These are phyloP conservation scores for Scaptomyza cyrtandrae DNA, from an alignment of 2,888 invertebrate species.

Conservation along the genomic window DNA sequence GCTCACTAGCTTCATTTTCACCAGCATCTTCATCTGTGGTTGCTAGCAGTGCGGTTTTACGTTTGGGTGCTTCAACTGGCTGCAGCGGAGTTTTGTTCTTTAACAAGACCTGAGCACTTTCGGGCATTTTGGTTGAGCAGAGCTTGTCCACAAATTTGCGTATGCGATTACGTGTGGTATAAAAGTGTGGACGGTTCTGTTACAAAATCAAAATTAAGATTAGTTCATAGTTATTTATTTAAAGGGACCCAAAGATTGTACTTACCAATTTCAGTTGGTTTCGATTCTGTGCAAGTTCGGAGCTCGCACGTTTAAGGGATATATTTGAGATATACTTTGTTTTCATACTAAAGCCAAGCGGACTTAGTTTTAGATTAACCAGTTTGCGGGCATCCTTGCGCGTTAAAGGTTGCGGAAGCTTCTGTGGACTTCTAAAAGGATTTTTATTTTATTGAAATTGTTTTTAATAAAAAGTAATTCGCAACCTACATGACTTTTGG, in stretches of 20 bases:
- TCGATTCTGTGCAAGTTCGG: constrained; percentile 64
- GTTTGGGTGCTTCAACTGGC: constrained; percentile 52
- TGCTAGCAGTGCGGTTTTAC: not conserved
- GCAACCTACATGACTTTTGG: constrained; percentile 44
- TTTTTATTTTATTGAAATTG: too few relatives aligned
- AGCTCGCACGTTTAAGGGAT: constrained; percentile 52
- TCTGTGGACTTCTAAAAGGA: constrained; percentile 24
- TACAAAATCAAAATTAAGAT: not conserved
- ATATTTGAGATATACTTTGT: constrained; percentile 54
- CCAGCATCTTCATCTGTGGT: constrained; percentile 29
- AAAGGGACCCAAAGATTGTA: not conserved
- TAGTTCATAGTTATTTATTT: not conserved
- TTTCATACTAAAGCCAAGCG: constrained; percentile 66
- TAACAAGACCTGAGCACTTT: constrained; percentile 61
- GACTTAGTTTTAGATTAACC: constrained; percentile 52
- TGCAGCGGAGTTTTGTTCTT: constrained; percentile 61
- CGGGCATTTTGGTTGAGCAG: constrained; percentile 71
- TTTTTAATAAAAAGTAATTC: not conserved
- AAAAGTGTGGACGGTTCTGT: constrained; percentile 76
- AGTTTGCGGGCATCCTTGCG: constrained; percentile 68
- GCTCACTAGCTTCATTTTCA: constrained; percentile 22
- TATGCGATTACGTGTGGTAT: constrained; percentile 78
- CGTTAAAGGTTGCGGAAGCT: constrained; percentile 49
- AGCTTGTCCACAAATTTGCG: constrained; percentile 79
- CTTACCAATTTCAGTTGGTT: constrained; percentile 69